Conservation (phyloP, 2,797 vertebrate species). For the Gymnoscopelus microlampas region DNA sequence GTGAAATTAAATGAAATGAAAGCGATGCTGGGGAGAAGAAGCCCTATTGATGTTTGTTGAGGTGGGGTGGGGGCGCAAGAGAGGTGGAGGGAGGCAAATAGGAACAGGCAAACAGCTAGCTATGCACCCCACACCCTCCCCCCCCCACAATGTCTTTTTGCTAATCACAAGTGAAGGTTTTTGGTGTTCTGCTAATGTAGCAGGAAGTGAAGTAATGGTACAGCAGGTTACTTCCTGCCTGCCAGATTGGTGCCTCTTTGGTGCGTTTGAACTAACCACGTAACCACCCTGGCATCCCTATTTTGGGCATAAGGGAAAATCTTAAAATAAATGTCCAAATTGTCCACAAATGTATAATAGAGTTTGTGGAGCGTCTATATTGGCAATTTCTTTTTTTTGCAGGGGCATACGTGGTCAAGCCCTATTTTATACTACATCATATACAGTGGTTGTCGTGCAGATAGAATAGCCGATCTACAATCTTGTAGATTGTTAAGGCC, state of each 20-base stretch:
- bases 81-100: conserved; percentile 46
- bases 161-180: conserved; percentile 9
- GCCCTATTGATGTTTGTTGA: conserved; percentile 41
- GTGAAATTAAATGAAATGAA: conserved; percentile 31
- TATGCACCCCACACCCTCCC: too few relatives aligned
- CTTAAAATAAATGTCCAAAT: not conserved
- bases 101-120: conserved; percentile 33
- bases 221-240: conserved; percentile 3
- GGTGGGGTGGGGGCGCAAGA: conserved; percentile 24
- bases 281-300: not conserved
- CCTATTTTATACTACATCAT: not conserved
- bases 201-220: too few relatives aligned
- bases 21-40: conserved; percentile 29
- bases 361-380: not conserved
- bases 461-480: too few relatives aligned
- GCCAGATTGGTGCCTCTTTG: not conserved
- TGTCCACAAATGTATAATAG: not conserved
- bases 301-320: not conserved
- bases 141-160: conserved; percentile 22
- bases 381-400: not conserved
- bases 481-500: too few relatives aligned
- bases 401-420: too few relatives aligned
- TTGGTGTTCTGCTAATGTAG: conserved; percentile 6
- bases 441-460: conserved; percentile 2
- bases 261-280: not conserved